phyloP scores from a whole-genome alignment of 2,797 vertebrate genomes.

The Gephyroberyx darwinii region DNA sequence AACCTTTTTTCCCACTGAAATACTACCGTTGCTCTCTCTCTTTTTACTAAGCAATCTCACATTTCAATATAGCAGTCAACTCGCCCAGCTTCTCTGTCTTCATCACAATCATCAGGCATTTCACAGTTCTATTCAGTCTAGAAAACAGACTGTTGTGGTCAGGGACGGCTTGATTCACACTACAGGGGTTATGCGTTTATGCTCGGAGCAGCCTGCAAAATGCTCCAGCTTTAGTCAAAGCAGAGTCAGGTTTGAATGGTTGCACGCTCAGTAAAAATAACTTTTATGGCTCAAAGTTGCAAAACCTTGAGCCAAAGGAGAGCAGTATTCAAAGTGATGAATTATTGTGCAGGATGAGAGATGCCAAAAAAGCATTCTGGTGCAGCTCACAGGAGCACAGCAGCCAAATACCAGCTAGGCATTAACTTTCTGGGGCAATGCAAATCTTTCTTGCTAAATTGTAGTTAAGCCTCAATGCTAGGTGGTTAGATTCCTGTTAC shows the following conservation, averaged over 20 bases:
- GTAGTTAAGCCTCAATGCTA: background rate
- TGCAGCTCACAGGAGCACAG: background rate
- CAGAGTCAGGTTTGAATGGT: too few species aligned
- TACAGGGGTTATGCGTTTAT: slow-evolving; percentile 6
- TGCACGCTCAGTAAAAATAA: background rate
- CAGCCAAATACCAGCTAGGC: background rate
- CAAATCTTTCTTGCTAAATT: background rate
- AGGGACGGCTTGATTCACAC: slow-evolving; percentile 31
- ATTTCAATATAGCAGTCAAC: slow-evolving; percentile 60
- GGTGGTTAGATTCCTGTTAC: background rate
- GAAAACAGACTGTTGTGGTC: slow-evolving; percentile 5
- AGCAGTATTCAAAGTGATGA: background rate
- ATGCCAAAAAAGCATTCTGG: background rate
- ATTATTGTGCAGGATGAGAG: background rate
- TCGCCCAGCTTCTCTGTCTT: slow-evolving; percentile 37
- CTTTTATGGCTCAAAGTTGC: too few species aligned
- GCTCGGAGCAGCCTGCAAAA: slow-evolving; percentile 2
- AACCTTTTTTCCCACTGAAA: slow-evolving; percentile 31
- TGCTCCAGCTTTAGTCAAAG: slow-evolving; percentile 13
- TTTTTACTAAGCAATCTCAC: slow-evolving; percentile 36
- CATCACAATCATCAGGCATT: slow-evolving; percentile 29
- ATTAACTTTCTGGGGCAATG: background rate
- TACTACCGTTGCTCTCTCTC: slow-evolving; percentile 33
- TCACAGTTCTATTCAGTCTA: slow-evolving; percentile 4
- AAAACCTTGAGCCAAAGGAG: slow-evolving; percentile 5